Conservation (phyloP, 2,888 invertebrate genomes). For the Lysandra coridon region DNA sequence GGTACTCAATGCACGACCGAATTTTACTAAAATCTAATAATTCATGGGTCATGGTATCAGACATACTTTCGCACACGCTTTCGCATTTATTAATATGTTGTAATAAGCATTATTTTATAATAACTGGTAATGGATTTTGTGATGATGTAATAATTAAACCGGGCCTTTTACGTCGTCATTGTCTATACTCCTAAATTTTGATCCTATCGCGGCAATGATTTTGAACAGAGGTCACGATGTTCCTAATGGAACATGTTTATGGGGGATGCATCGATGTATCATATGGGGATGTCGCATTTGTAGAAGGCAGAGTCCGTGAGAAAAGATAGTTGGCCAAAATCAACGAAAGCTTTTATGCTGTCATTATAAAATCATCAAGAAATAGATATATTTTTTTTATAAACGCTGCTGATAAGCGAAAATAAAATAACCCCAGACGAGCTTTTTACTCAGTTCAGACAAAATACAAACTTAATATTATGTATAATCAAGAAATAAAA, state of each 20-base stretch:
- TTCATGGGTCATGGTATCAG: too few species aligned
- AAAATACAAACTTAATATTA: too few species aligned
- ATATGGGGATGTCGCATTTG: neutral
- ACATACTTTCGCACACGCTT: too few species aligned
- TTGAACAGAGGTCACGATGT: slow-evolving; percentile 73
- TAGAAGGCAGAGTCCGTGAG: too few species aligned
- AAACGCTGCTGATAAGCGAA: too few species aligned
- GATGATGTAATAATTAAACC: slow-evolving; percentile 25
- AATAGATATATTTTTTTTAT: too few species aligned
- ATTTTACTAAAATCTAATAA: too few species aligned
- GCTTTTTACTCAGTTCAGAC: too few species aligned
- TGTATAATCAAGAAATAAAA: too few species aligned
- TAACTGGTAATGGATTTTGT: neutral
- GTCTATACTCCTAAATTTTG: slow-evolving; percentile 40
- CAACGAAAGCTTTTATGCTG: neutral
- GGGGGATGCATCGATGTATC: slow-evolving; percentile 39
- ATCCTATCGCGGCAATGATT: slow-evolving; percentile 72
- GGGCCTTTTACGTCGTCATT: slow-evolving; percentile 49
- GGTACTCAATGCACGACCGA: too few species aligned
- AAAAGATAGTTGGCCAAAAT: neutral
- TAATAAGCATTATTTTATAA: neutral
- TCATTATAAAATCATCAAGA: neutral
- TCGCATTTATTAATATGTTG: too few species aligned
- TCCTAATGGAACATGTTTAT: slow-evolving; percentile 65
- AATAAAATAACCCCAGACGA: too few species aligned